Percentiles rank a stretch among this genome's conserved stretches.
Conservation (phyloP, 2,888 invertebrate genomes). For the Hydroisotoma schaefferi region DNA sequence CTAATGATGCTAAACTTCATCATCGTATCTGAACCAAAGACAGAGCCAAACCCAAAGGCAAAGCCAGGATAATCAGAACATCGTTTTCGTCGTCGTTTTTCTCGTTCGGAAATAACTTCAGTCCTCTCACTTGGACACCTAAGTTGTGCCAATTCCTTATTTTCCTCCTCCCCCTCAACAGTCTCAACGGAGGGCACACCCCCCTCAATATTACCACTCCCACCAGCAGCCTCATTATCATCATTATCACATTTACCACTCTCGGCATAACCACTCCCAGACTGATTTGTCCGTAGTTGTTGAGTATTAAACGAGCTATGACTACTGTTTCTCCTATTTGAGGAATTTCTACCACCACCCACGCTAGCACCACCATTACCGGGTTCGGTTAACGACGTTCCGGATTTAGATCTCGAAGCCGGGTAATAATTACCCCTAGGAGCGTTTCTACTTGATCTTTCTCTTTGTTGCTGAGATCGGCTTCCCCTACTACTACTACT, state of each 20-base stretch:
- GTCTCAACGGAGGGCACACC: slow-evolving; percentile 30
- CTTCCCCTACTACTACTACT: slow-evolving; percentile 15
- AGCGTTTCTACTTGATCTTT: not conserved
- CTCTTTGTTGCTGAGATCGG: slow-evolving; percentile 4
- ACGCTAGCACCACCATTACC: not conserved
- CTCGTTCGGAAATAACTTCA: slow-evolving; percentile 81
- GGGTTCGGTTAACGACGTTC: not conserved
- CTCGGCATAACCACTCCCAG: not conserved
- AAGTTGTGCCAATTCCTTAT: slow-evolving; percentile 64
- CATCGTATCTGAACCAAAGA: slow-evolving; percentile 93
- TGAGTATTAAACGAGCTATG: no score
- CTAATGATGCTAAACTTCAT: slow-evolving; percentile 96
- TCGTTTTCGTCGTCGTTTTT: slow-evolving; percentile 66
- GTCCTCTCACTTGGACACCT: slow-evolving; percentile 85
- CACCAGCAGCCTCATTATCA: slow-evolving; percentile 9
- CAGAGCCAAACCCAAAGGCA: slow-evolving; percentile 77
- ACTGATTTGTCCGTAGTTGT: slow-evolving; percentile 8
- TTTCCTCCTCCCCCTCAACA: slow-evolving; percentile 55
- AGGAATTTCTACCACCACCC: slow-evolving; percentile 3
- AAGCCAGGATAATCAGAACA: slow-evolving; percentile 90
- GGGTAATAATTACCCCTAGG: slow-evolving; percentile 11
- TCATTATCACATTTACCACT: slow-evolving; percentile 26
- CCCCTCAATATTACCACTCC: slow-evolving; percentile 12
- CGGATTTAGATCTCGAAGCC: slow-evolving; percentile 17
- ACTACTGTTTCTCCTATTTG: slow-evolving; percentile 14